Evolutionary conservation across 2,113 vertebrate species (phyloP).

Genomic region (Paradisaea rubra): DNA sequence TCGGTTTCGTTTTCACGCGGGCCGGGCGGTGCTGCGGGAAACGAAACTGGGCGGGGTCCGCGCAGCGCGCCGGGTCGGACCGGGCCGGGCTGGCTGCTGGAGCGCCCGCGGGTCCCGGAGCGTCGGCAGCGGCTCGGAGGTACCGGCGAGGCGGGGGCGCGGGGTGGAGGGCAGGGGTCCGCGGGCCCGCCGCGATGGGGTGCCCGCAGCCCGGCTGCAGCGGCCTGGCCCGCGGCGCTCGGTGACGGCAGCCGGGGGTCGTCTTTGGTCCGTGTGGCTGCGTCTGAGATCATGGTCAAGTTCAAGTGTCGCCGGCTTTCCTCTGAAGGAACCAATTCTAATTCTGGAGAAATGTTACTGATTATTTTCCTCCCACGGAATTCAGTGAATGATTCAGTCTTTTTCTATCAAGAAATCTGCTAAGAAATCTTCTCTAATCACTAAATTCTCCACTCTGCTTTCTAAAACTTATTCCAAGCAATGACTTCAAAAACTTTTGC

Average conservation of each 20-base stretch:
- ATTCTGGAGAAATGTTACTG: not conserved
- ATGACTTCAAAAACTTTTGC: not conserved
- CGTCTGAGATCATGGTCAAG: not conserved
- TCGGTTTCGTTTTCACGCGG: not conserved
- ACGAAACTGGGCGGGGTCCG: not conserved
- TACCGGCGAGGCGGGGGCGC: not conserved
- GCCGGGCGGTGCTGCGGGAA: not conserved
- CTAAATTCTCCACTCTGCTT: not conserved
- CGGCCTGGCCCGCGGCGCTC: not conserved
- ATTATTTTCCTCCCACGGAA: not conserved
- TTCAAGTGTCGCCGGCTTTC: fast-evolving
- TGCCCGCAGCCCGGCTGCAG: not conserved
- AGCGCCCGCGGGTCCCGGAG: not conserved
- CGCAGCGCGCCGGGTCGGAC: fast-evolving
- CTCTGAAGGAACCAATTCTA: too few relatives aligned
- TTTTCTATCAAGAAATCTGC: not conserved
- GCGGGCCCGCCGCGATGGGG: fast-evolving
- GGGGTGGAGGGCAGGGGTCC: not conserved
- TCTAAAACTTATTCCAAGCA: not conserved
- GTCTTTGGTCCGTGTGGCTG: fast-evolving
- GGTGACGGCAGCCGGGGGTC: not conserved
- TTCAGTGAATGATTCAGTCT: not conserved
- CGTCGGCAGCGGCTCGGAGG: not conserved
- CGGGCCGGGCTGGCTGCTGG: fast-evolving
- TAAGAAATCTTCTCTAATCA: not conserved